Evolutionary conservation across 1,140 invertebrate genomes (phyloP), one percentile per base, ranked within the genome.

Genomic region (Helicorthomorpha holstii): DNA sequence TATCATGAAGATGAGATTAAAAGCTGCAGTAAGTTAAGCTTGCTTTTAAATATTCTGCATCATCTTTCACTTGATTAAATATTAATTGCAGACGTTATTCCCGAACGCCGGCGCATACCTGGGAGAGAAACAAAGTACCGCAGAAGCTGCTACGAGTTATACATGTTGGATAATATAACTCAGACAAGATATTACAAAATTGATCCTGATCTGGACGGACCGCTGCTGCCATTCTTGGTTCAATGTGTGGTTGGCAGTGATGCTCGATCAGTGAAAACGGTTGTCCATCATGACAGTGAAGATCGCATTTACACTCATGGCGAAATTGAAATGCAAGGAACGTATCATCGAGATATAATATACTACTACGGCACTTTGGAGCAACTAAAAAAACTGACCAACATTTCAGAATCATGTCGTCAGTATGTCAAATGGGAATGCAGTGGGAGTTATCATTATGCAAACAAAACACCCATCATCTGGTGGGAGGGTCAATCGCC

Each of bases 1-100:
- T 60, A 61, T 48, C 56, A 61, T n/a, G 61, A 63, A 58, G 61
- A 63, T 45, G 61, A 63, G 52, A 55, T 58, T 22, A 45, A 43
- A n/a, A 54, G 27, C 25, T 55, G 50, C 21, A 60, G 61, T 61
- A 48, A 54, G 50, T 48, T 34, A 51, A 14, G 10, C 45, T 14
- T 34, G 7, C 7, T 34, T 34, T 34, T 34, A 7, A 34, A 7
- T 34, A 34, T 34, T 34, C 16, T 34, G 7, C 29, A 34, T 34
- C 29, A 7, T 16, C 29, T 7, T 16, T 34, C 7, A 7, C 16
- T 7, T 34, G n/a, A n/a, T n/a, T n/a, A n/a, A n/a, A n/a, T n/a
- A n/a, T n/a, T n/a, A n/a, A n/a, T n/a, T n/a, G n/a, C n/a, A n/a
- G 4, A 41, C 19, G 12, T 34, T 12, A 34, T 29, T 16, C 12